A percentile compares a stretch with the other conserved stretches of the same genome.
phyloP scores from a whole-genome alignment of 2,797 vertebrate genomes.

The Gallinago solitaria region DNA sequence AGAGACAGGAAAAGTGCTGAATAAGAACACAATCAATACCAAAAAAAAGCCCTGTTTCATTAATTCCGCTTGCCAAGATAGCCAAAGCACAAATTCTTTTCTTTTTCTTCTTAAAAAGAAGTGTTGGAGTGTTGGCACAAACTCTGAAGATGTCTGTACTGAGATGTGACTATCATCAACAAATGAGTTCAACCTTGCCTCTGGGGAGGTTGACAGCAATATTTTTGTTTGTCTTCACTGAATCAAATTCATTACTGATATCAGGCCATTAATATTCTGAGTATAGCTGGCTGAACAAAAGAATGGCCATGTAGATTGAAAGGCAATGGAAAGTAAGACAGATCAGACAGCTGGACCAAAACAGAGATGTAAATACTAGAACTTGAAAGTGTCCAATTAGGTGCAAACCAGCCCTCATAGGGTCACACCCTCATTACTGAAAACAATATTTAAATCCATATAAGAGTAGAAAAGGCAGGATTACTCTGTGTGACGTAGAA shows the following conservation, averaged over 20 bases:
- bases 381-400: background rate
- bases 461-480: background rate
- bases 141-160: background rate
- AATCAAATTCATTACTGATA: background rate
- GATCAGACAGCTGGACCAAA: background rate
- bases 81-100: background rate
- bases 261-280: background rate
- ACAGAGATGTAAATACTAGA: background rate
- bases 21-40: background rate
- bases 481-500: slow-evolving; percentile 18
- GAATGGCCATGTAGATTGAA: background rate
- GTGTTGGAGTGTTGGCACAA: background rate
- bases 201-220: background rate
- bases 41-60: background rate
- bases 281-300: background rate
- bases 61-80: background rate
- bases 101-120: background rate
- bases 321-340: background rate
- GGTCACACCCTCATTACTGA: background rate
- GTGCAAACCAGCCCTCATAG: background rate
- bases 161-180: background rate
- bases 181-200: background rate
- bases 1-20: background rate
- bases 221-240: background rate
- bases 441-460: slow-evolving; percentile 18